phyloP scores from a whole-genome alignment of 2,113 vertebrate genomes.

The Boulengeromyrus knoepffleri region DNA sequence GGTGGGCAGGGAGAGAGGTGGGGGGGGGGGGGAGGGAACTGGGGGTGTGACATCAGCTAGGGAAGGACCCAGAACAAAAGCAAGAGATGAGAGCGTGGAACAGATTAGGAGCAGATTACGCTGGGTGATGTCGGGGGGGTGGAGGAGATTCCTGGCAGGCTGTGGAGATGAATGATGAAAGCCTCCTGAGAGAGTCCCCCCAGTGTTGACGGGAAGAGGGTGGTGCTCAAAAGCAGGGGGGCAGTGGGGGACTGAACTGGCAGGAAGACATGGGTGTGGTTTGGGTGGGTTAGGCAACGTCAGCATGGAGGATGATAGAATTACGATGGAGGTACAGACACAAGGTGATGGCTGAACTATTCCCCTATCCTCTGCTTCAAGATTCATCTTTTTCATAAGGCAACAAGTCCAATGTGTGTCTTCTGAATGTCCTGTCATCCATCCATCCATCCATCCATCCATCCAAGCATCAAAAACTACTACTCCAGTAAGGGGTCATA shows the following conservation, averaged over 20 bases:
- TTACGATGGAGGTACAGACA: background rate
- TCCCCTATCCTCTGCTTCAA: background rate
- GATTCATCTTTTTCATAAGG: background rate
- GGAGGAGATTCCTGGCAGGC: background rate
- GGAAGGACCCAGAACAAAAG: background rate
- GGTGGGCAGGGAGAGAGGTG: too few relatives aligned
- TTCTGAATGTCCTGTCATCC: background rate
- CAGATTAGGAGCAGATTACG: background rate
- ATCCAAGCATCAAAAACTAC: background rate
- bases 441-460: background rate
- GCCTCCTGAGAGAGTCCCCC: background rate
- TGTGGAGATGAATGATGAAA: slow-evolving; percentile 6
- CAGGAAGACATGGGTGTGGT: background rate
- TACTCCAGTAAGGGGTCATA: background rate
- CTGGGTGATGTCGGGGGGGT: background rate
- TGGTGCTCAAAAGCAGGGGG: background rate
- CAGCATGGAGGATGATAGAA: background rate
- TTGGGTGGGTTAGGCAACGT: background rate
- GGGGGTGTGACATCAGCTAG: slow-evolving; percentile 2
- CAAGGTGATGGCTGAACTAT: too few relatives aligned
- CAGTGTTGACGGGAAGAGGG: background rate
- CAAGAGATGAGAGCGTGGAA: background rate
- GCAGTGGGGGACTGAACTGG: background rate
- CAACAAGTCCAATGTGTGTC: background rate
- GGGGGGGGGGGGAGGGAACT: background rate